These are phyloP conservation scores for Melinaea menophilus DNA, from an alignment of 2,888 invertebrate species.

Conservation along the genomic window DNA sequence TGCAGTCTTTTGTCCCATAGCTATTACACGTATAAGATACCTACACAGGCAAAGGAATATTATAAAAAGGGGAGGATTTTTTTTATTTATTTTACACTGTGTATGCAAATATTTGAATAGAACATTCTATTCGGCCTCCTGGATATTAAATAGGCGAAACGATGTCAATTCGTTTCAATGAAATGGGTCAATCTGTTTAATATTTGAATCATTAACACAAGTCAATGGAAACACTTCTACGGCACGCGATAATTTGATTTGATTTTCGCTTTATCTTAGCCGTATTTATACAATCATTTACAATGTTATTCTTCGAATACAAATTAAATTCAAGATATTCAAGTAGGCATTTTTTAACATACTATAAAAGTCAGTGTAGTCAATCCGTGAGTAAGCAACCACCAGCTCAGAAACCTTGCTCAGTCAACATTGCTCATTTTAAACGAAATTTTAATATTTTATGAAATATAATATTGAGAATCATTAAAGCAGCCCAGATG, in stretches of 20 bases:
- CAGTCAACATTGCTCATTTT: no score
- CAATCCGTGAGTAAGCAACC: no score
- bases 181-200: conserved; percentile 18
- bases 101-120: background rate
- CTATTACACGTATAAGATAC: conserved; percentile 24
- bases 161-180: conserved; percentile 18
- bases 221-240: conserved; percentile 13
- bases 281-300: no score
- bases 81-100: conserved; percentile 5
- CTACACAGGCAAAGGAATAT: conserved; percentile 19
- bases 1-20: conserved; percentile 29
- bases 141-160: conserved; percentile 12
- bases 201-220: conserved; percentile 15
- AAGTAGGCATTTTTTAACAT: no score
- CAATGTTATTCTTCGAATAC: no score
- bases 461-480: no score
- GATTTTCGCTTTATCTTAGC: background rate
- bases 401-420: no score
- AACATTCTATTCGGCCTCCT: conserved; percentile 10
- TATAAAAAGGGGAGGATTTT: conserved; percentile 12
- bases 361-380: no score
- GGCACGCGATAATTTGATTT: conserved; percentile 7
- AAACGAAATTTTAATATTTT: no score
- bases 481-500: no score
- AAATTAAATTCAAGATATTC: no score